Evolutionary conservation across 1,140 invertebrate species (phyloP).

Genomic region (Aleiodes sp.): DNA sequence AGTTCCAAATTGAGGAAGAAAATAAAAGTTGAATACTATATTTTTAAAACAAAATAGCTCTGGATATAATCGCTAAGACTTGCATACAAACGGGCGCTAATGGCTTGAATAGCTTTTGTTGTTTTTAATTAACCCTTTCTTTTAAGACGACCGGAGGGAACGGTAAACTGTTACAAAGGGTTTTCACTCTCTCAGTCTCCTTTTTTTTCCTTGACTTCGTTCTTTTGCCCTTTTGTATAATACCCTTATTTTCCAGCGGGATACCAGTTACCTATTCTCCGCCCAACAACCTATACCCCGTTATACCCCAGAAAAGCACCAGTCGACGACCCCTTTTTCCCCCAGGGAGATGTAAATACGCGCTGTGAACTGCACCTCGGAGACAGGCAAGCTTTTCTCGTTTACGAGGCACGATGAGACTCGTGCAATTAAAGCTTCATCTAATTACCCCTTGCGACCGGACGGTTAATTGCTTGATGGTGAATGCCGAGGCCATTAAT

Average conservation of each 20-base stretch:
- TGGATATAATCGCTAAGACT: constrained; percentile 59
- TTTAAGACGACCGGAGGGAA: constrained; percentile 59
- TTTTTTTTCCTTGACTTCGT: constrained; percentile 23
- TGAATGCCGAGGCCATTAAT: constrained; percentile 2
- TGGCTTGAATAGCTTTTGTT: constrained; percentile 66
- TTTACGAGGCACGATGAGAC: constrained; percentile 45
- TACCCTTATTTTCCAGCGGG: neutral
- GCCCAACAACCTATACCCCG: too few relatives aligned
- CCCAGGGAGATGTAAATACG: constrained; percentile 64
- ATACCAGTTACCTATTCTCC: too few relatives aligned
- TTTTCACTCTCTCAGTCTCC: neutral
- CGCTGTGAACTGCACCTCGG: constrained; percentile 61
- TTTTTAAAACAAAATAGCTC: constrained; percentile 2
- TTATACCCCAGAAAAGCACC: constrained; percentile 26
- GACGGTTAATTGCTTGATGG: constrained; percentile 43
- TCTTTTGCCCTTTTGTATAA: constrained; percentile 28
- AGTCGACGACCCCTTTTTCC: constrained; percentile 48
- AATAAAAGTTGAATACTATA: too few relatives aligned
- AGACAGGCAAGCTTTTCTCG: constrained; percentile 56
- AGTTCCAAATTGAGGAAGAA: too few relatives aligned
- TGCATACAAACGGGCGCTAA: constrained; percentile 67
- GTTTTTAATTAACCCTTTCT: constrained; percentile 69
- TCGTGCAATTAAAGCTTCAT: constrained; percentile 61
- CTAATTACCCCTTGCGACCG: constrained; percentile 58
- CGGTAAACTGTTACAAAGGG: constrained; percentile 51